Evolutionary conservation across 2,113 vertebrate species (phyloP).

Genomic region (Sinocyclocheilus grahami): DNA sequence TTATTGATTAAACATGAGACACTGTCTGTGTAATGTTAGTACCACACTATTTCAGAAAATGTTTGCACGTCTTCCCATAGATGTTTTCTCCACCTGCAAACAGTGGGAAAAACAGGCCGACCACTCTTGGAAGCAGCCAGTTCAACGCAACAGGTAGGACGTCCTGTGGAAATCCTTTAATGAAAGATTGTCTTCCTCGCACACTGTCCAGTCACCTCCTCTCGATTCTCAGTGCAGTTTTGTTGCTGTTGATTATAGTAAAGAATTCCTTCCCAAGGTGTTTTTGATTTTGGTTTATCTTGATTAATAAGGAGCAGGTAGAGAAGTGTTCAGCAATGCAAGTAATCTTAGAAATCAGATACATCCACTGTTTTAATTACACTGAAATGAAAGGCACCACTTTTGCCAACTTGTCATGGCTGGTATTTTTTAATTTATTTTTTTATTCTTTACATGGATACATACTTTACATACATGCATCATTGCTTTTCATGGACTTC

Average conservation of each 20-base stretch:
- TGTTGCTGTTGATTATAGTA: constrained; percentile 34
- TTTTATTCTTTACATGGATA: too few species aligned
- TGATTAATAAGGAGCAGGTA: constrained; percentile 45
- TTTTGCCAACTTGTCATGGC: too few species aligned
- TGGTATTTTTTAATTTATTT: too few species aligned
- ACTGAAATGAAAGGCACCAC: neutral
- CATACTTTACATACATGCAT: neutral
- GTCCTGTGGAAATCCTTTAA: constrained; percentile 46
- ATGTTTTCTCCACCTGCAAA: constrained; percentile 99
- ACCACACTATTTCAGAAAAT: neutral
- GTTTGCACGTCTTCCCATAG: constrained; percentile 69
- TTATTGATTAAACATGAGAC: neutral
- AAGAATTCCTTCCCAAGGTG: constrained; percentile 39
- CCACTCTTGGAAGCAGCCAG: constrained; percentile 95
- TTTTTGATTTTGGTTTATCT: constrained; percentile 38
- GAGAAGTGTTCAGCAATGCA: constrained; percentile 10
- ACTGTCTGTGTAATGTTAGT: neutral
- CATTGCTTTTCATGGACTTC: neutral
- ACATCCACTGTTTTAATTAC: neutral
- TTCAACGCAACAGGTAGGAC: constrained; percentile 95
- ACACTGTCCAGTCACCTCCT: constrained; percentile 14
- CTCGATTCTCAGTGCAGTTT: constrained; percentile 25
- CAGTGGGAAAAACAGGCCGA: constrained; percentile 95
- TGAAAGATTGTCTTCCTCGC: constrained; percentile 38
- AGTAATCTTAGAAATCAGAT: neutral